Evolutionary conservation across 2,113 vertebrate genomes (phyloP), one percentile per base, ranked within the genome.

Genomic region (Oreotrochilus melanogaster): DNA sequence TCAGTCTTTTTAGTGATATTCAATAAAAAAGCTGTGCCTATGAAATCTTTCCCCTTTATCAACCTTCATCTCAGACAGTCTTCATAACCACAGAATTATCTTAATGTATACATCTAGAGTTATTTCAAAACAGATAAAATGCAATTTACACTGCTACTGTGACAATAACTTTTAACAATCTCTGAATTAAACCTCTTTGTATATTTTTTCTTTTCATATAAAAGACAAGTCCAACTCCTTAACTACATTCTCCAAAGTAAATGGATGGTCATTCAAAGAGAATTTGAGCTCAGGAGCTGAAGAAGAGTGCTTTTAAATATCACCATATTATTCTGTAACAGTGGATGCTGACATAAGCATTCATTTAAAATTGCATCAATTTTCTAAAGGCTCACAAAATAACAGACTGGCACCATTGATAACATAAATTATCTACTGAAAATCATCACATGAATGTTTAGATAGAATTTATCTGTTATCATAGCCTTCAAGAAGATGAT

Each of bases 21-120:
- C 31, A 85, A 14, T 62, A 48, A 87, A 57, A 88, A 88, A 10
- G 2, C 21, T 61, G 3, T 21, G 7, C 15, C 14, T 80, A 61
- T 22, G 19, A 65, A 43, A 57, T 33, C 17, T 5, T 0, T 23
- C 5, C 7, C 75, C n/a, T 62, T 30, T 42, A 86, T 4, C 2
- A 13, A 54, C 9, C 21, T 2, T 0, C 70, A 24, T 9, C 24
- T 53, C 31, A 14, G 27, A 74, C 9, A 58, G 5, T 7, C 43
- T 74, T 58, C n/a, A 37, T 14, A 65, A 78, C 31, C 5, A 43
- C 15, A 61, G 10, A 71, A 79, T 51, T 56, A 65, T 47, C 19
- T 31, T 9, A 83, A 69, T 25, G 8, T 24, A 27, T 28, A 12
- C 9, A 56, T 43, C 11, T 28, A 4, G 9, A 69, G 33, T 80